Evolutionary conservation across 2,113 vertebrate genomes (phyloP).

Genomic region (Eptesicus fuscus): DNA sequence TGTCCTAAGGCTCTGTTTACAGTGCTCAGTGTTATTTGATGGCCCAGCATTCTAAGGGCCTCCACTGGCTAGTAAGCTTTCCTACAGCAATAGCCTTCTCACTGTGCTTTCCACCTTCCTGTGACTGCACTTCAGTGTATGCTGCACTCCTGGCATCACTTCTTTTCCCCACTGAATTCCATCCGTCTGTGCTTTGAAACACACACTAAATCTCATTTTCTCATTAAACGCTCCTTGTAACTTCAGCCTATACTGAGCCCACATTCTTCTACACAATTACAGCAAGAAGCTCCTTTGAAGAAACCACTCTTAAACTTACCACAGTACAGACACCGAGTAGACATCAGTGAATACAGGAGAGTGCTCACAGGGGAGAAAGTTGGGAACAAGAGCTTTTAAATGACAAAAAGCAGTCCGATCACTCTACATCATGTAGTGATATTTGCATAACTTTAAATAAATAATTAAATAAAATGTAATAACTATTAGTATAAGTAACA

Average conservation of each 20-base stretch:
- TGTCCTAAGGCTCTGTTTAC: background rate
- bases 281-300: background rate
- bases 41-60: background rate
- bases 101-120: rapidly evolving
- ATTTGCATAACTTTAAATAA: background rate
- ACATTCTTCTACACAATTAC: background rate
- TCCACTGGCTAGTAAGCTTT: background rate
- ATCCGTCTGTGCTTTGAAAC: background rate
- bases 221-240: background rate
- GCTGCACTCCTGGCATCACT: background rate
- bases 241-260: background rate
- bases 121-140: background rate
- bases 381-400: background rate
- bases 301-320: background rate
- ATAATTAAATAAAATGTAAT: background rate
- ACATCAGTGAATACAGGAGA: background rate
- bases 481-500: background rate
- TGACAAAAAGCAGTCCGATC: background rate
- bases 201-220: background rate
- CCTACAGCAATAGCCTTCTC: rapidly evolving
- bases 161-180: background rate
- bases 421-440: background rate
- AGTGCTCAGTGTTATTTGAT: no score
- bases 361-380: background rate
- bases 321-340: background rate